Conservation (phyloP, 2,113 vertebrate species). For the Caloenas nicobarica region DNA sequence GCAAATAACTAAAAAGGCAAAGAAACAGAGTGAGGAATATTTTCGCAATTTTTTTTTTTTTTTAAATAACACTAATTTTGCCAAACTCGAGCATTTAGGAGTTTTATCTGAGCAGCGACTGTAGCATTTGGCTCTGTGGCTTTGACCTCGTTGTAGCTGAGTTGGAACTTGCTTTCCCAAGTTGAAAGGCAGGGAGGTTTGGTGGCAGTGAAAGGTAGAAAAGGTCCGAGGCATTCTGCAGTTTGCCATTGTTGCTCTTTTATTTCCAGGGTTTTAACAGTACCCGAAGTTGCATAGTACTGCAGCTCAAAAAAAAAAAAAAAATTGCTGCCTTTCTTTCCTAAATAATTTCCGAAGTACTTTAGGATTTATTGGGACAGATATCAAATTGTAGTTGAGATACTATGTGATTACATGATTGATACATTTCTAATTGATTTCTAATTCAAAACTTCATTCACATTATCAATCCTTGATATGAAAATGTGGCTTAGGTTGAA, state of each 20-base stretch:
- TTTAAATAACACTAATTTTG: not conserved
- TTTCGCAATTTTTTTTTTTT: not conserved
- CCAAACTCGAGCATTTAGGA: not conserved
- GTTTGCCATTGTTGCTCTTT: conserved; percentile 63
- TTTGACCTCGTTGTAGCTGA: conserved; percentile 65
- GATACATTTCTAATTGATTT: conserved; percentile 61
- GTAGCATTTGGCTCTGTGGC: conserved; percentile 44
- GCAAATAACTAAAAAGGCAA: conserved; percentile 27
- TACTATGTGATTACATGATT: conserved; percentile 33
- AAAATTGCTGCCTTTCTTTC: conserved; percentile 13
- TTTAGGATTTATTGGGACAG: conserved; percentile 39
- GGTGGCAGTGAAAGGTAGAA: conserved; percentile 39
- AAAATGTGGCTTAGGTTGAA: not conserved
- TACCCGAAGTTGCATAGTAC: not conserved
- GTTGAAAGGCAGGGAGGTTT: conserved; percentile 52
- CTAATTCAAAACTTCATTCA: conserved; percentile 42
- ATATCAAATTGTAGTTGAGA: conserved; percentile 30
- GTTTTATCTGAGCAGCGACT: not conserved
- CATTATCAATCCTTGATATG: conserved; percentile 17
- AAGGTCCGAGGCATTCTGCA: conserved; percentile 4
- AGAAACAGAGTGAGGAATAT: fast-evolving
- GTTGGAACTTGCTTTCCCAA: conserved; percentile 65
- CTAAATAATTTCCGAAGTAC: conserved; percentile 36
- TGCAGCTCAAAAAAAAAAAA: not conserved
- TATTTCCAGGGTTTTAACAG: conserved; percentile 22